phyloP scores from a whole-genome alignment of 2,888 invertebrate genomes.

The Drosophila acutilabella region DNA sequence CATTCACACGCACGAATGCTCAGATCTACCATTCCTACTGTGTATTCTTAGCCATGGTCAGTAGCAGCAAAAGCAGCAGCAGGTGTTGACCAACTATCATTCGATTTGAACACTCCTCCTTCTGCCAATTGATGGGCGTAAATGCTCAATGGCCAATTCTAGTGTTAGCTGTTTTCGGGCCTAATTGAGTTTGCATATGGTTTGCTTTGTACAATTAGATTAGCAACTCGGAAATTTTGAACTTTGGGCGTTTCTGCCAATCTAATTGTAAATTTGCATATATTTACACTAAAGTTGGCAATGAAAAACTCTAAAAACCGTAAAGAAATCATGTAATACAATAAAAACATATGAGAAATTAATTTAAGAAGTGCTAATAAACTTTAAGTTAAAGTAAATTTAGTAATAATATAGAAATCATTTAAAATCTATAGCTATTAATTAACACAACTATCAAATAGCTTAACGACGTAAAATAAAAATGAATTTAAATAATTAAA shows the following conservation, averaged over 20 bases:
- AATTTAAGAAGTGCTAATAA: too few species aligned
- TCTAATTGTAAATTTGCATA: not conserved
- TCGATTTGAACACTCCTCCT: constrained; percentile 35
- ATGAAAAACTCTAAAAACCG: not conserved
- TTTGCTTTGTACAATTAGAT: constrained; percentile 69
- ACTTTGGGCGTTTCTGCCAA: not conserved
- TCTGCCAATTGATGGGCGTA: constrained; percentile 43
- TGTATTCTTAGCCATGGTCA: not conserved
- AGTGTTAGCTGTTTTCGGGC: constrained; percentile 35
- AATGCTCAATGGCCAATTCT: constrained; percentile 30
- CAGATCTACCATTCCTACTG: constrained; percentile 6
- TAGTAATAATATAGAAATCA: too few species aligned
- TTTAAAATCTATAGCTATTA: too few species aligned
- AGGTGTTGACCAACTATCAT: constrained; percentile 58
- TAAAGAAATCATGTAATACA: too few species aligned
- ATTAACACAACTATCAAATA: too few species aligned
- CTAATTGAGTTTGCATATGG: constrained; percentile 66
- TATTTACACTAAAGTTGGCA: not conserved
- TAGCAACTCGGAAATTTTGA: constrained; percentile 23
- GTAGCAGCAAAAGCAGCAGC: constrained; percentile 22
- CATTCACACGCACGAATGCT: constrained; percentile 54
- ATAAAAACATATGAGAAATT: too few species aligned
- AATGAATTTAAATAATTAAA: too few species aligned
- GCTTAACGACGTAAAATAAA: not conserved
- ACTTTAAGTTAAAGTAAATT: too few species aligned